A percentile compares a stretch with the other conserved stretches of the same genome.
These are phyloP conservation scores for Ecliptopera silaceata DNA, from an alignment of 2,888 invertebrate genomes.

Conservation along the genomic window DNA sequence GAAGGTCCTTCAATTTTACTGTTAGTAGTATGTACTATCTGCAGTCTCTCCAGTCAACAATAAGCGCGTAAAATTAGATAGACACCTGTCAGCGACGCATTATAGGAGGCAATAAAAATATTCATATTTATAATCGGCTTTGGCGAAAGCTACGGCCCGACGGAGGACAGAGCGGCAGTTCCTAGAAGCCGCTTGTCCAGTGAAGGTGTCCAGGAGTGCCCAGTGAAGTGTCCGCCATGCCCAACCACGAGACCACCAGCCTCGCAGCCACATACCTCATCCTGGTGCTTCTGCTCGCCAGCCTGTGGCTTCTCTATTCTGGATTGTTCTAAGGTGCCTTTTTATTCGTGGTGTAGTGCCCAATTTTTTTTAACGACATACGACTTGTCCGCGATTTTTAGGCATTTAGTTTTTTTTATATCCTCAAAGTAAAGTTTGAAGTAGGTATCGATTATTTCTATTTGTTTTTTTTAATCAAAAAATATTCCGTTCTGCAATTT, in stretches of 20 bases:
- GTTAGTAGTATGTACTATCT: too few species aligned
- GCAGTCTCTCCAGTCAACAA: too few species aligned
- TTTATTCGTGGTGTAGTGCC: constrained; percentile 3
- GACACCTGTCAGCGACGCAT: constrained; percentile 54
- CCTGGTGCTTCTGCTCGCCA: constrained; percentile 85
- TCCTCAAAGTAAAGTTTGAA: too few species aligned
- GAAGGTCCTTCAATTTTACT: too few species aligned
- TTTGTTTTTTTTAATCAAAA: too few species aligned
- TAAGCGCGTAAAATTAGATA: constrained; percentile 27
- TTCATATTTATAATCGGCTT: constrained; percentile 67
- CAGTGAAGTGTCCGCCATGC: constrained; percentile 56
- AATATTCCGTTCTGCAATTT: too few species aligned
- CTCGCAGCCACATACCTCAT: constrained; percentile 88
- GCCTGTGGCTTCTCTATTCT: constrained; percentile 87
- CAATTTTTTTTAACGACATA: constrained; percentile 5
- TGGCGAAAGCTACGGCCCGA: constrained; percentile 52
- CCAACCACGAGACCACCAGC: constrained; percentile 85
- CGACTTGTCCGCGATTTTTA: background rate
- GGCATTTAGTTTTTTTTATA: background rate
- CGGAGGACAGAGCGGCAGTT: constrained; percentile 57
- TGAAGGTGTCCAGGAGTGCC: constrained; percentile 50
- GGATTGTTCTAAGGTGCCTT: constrained; percentile 81
- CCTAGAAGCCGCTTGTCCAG: constrained; percentile 67
- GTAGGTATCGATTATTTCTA: too few species aligned
- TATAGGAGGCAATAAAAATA: constrained; percentile 51